Evolutionary conservation across 2,888 invertebrate species (phyloP).

Genomic region (Caenorhabditis becei): DNA sequence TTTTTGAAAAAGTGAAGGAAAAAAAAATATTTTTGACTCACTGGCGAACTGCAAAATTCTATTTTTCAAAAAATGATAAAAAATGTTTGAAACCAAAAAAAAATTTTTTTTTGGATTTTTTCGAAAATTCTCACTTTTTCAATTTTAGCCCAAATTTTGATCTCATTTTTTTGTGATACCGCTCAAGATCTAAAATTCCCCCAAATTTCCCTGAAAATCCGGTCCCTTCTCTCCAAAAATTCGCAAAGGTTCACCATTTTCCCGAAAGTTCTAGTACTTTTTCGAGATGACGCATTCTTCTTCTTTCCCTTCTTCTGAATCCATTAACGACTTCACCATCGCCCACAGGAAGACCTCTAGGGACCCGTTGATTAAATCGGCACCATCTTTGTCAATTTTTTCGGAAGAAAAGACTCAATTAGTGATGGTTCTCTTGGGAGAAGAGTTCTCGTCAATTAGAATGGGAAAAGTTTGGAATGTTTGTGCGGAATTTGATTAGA

Average conservation of each 20-base stretch:
- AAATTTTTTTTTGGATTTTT: neutral
- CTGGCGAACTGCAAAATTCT: too few species aligned
- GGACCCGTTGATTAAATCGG: conserved; percentile 46
- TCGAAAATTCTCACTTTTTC: neutral
- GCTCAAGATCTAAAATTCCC: too few species aligned
- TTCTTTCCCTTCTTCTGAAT: conserved; percentile 13
- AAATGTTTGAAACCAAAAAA: too few species aligned
- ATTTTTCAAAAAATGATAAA: too few species aligned
- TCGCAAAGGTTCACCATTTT: neutral
- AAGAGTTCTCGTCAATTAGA: too few species aligned
- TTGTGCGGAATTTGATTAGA: too few species aligned
- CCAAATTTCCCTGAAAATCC: neutral
- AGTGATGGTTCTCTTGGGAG: conserved; percentile 16
- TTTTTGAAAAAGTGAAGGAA: too few species aligned
- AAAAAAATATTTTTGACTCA: too few species aligned
- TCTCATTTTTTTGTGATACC: neutral
- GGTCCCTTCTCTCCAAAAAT: neutral
- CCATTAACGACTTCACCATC: conserved; percentile 48
- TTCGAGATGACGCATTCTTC: conserved; percentile 21
- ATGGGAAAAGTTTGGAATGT: too few species aligned
- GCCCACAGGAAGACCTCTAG: too few species aligned
- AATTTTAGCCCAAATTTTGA: neutral
- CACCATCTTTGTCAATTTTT: neutral
- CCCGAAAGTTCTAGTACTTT: neutral
- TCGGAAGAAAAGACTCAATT: conserved; percentile 28